Base-by-base conservation (phyloP, 2,113 vertebrate genomes). In the Zosterops pallidus region DNA sequence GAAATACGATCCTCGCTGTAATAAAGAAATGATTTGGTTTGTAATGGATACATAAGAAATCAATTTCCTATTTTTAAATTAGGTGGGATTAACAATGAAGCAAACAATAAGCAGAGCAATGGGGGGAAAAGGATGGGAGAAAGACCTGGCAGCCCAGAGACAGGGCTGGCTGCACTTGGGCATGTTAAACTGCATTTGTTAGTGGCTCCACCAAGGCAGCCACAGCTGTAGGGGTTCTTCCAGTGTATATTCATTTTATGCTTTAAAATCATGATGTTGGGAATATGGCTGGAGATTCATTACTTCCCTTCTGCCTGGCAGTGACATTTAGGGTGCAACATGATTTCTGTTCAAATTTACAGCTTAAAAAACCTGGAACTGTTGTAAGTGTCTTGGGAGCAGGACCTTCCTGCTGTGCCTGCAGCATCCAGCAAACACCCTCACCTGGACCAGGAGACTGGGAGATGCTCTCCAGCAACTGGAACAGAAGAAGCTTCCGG, bases 41-140 rank as follows among this genome's bases (percentile, higher is more conserved):
- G 92, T 94, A 96, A 94, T 89, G 84, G 95, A 92, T 96, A 95
- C 89, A 89, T 95, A 83, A 95, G 95, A 96, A 96, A 93, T 97
- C 95, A 97, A 95, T 97, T 97, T 96, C 91, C 94, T 94, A 94
- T 96, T 95, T 96, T 94, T 89, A 96, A 96, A 97, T 95, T 88
- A 94, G 77, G 93, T 84, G 62, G 89, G 90, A 95, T 95, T 95
- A 96, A 90, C 83, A 89, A 93, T 85, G 95, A 91, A 94, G 86
- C 92, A 94, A 96, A 94, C 91, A 95, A 94, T 92, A 94, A 96
- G 93, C 72, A 81, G 93, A 83, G 52, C 8, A 23, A 53, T 0
- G 0, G 14, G 19, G 46, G 72, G n/a, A 83, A 56, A 76, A 81
- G 68, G 87, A 80, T 65, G 60, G 68, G 88, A 95, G 87, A 60